Conservation (phyloP, 2,797 vertebrate genomes). For the Hydrocynus forskahlii region DNA sequence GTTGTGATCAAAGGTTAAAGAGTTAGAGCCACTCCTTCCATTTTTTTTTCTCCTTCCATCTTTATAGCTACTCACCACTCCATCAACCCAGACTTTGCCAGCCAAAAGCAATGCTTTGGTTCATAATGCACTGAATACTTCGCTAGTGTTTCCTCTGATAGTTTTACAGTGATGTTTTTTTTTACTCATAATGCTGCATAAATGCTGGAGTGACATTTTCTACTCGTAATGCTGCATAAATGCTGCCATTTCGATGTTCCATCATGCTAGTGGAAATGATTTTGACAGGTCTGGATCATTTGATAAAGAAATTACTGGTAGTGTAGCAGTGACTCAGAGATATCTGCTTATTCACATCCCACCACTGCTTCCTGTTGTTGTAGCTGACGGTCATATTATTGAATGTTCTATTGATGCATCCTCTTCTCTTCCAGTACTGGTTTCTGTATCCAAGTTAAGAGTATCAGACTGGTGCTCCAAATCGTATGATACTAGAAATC, state of each 20-base stretch:
- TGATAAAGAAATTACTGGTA: neutral
- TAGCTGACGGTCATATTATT: neutral
- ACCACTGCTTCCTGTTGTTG: neutral
- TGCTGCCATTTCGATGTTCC: neutral
- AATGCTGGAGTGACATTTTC: neutral
- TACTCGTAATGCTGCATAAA: neutral
- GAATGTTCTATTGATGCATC: neutral
- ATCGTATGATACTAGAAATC: neutral
- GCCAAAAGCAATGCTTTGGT: neutral
- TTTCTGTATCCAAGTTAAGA: neutral
- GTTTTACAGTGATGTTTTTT: neutral
- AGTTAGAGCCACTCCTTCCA: neutral
- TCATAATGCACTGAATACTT: neutral
- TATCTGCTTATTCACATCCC: neutral
- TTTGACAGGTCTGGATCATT: slow-evolving; percentile 14
- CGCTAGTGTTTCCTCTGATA: neutral
- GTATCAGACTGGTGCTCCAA: too few relatives aligned
- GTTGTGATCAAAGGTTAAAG: neutral
- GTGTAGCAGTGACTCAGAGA: neutral
- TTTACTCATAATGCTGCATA: too few relatives aligned
- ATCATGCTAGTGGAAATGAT: neutral
- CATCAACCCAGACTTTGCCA: neutral
- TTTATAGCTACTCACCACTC: neutral
- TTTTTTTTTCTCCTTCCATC: neutral
- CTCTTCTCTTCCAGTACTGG: neutral